Evolutionary conservation across 2,113 vertebrate species (phyloP).

Genomic region (Caloenas nicobarica): DNA sequence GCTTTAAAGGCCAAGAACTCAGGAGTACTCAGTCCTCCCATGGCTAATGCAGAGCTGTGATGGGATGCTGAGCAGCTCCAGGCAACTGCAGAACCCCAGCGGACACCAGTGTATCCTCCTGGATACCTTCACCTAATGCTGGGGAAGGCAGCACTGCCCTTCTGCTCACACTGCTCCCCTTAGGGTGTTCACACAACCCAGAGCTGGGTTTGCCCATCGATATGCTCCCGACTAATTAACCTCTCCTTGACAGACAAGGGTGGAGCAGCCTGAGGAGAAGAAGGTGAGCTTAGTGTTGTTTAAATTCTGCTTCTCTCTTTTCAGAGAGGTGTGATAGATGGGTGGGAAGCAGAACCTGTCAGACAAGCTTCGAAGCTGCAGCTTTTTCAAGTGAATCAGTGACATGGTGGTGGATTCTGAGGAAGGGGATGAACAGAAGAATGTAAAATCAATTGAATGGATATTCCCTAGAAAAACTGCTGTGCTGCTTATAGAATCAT

Average conservation of each 20-base stretch:
- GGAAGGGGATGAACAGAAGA: background rate
- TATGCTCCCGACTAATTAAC: background rate
- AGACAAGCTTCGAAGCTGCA: slow-evolving; percentile 3
- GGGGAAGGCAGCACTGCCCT: background rate
- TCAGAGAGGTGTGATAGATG: slow-evolving; percentile 2
- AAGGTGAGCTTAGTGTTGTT: background rate
- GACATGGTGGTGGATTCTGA: background rate
- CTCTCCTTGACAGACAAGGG: background rate
- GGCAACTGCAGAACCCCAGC: background rate
- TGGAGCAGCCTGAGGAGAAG: slow-evolving; percentile 8
- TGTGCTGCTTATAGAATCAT: background rate
- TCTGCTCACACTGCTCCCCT: background rate
- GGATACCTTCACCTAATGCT: accelerated
- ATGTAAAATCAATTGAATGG: background rate
- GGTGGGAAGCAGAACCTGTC: slow-evolving; percentile 43
- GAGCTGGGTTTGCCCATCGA: background rate
- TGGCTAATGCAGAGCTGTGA: accelerated
- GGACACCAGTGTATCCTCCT: background rate
- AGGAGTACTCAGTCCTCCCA: background rate
- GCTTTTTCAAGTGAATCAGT: background rate
- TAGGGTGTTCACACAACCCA: background rate
- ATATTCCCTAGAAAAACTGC: background rate
- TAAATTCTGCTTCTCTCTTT: slow-evolving; percentile 11
- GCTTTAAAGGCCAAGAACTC: background rate
- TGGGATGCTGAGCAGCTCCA: background rate